phyloP scores from a whole-genome alignment of 2,797 vertebrate species.

The Pipistrellus nathusii region DNA sequence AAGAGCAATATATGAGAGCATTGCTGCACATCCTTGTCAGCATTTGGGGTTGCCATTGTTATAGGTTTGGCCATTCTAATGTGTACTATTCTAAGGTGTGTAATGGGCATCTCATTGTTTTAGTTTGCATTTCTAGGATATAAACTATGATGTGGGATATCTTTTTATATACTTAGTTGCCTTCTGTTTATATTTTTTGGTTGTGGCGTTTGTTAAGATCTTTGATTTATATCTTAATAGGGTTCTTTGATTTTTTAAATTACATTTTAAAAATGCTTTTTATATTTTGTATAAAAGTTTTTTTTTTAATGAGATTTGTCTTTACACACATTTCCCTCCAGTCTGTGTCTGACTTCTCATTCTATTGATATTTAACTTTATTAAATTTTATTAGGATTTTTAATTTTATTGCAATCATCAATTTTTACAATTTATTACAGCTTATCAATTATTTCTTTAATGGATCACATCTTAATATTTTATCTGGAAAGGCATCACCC shows the following conservation, averaged over 20 bases:
- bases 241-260: not conserved
- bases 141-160: not conserved
- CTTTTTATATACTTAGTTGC: not conserved
- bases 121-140: not conserved
- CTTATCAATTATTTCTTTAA: not conserved
- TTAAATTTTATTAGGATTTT: not conserved
- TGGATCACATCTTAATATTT: not conserved
- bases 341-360: not conserved
- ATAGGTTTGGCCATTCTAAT: not conserved
- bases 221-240: not conserved
- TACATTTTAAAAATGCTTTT: not conserved
- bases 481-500: not conserved
- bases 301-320: not conserved
- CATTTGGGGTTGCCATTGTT: not conserved
- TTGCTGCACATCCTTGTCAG: not conserved
- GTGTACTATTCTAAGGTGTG: not conserved
- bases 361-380: not conserved
- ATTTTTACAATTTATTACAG: too few species aligned
- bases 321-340: not conserved
- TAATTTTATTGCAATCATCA: not conserved
- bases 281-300: not conserved
- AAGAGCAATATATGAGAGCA: not conserved
- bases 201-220: not conserved
- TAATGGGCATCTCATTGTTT: not conserved
- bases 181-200: not conserved